Conservation (phyloP, 2,888 invertebrate species). For the Phaedon cochleariae region DNA sequence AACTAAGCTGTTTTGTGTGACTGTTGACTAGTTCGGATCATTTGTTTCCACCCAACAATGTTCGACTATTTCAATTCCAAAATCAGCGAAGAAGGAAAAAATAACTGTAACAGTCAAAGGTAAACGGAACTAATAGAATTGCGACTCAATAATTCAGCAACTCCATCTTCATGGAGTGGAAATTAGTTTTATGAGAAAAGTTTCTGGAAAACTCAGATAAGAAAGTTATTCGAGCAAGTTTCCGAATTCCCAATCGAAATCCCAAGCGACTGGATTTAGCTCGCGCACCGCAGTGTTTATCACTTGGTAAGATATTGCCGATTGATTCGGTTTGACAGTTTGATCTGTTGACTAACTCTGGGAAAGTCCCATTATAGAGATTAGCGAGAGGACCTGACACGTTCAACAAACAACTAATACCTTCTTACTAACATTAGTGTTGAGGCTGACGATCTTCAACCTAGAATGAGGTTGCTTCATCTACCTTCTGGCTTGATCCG, state of each 20-base stretch:
- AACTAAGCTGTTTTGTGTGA: too few species aligned
- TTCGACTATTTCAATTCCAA: too few species aligned
- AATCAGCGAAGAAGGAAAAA: neutral
- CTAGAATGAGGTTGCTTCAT: neutral
- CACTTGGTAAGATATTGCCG: neutral
- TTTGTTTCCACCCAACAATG: too few species aligned
- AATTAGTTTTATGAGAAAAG: conserved; percentile 2
- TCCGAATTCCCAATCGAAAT: neutral
- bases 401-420: neutral
- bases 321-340: conserved; percentile 2
- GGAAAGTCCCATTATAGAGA: neutral
- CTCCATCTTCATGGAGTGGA: neutral
- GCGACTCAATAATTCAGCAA: neutral
- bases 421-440: neutral
- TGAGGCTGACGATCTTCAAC: neutral
- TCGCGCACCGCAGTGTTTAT: conserved; percentile 1
- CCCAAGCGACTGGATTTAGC: neutral
- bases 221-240: conserved; percentile 1
- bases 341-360: conserved; percentile 1
- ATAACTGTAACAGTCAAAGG: neutral
- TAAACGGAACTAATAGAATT: neutral
- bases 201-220: conserved; percentile 2
- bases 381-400: conserved; percentile 1
- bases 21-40: too few species aligned
- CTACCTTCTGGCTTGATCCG: too few species aligned